Evolutionary conservation across 2,888 invertebrate species (phyloP), one percentile per base, ranked within the genome.

Genomic region (Dryomyza anilis): DNA sequence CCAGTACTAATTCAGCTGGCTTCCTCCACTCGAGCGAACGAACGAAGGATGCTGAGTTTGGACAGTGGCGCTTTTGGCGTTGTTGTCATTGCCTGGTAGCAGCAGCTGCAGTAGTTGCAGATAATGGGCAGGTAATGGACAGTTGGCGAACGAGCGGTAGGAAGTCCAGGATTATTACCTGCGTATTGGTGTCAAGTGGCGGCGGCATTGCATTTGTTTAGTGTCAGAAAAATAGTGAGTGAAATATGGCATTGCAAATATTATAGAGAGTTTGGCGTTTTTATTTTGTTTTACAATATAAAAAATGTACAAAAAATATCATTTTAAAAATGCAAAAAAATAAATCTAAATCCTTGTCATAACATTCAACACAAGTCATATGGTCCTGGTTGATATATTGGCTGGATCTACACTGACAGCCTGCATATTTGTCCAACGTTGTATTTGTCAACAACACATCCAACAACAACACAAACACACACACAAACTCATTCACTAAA

Each of bases 151-250:
- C 14, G 56, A 52, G 23, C n/a, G n/a, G n/a, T n/a, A n/a, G n/a
- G n/a, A n/a, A n/a, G n/a, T n/a, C n/a, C n/a, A 53, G 53, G 48
- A 43, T 50, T 14, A 36, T 56, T 36, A 14, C 25, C 36, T 39
- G 60, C 64, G 64, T 61, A 67, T 68, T 64, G 65, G 67, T 70
- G 68, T 67, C 68, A 68, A 68, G 68, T 68, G 66, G 64, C 65
- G n/a, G n/a, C n/a, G 66, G 63, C 64, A 62, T 70, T 70, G 67
- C 64, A 67, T 65, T 70, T 70, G 65, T 70, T 64, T 63, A 67
- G 60, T 67, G 66, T 68, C 69, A 64, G 57, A 60, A 66, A 64
- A 64, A 36, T 36, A 39, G 25, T n/a, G n/a, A n/a, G n/a, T n/a
- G n/a, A n/a, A n/a, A n/a, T n/a, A n/a, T n/a, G n/a, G n/a, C n/a